Base-by-base conservation (phyloP, 2,113 vertebrate genomes). In the Helogale parvula region DNA sequence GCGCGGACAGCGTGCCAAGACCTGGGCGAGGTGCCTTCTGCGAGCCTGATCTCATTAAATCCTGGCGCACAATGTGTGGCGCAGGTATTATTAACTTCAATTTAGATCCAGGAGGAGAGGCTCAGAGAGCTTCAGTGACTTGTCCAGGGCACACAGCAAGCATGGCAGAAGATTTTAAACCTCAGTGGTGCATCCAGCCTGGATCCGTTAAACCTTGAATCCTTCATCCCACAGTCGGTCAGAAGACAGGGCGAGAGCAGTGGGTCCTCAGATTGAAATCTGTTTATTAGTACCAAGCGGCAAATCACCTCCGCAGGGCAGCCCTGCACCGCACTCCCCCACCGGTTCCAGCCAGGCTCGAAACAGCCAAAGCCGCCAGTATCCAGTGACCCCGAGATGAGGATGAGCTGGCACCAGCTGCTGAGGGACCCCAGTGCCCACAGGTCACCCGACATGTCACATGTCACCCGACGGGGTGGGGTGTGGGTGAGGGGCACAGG, bases 401-500 rank as follows among this genome's bases (percentile, higher is more conserved):
- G 71, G 85, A 38, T 1, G 17, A 23, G 41, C 47, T 68, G 90
- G 50, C n/a, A 25, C 74, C 74, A 89, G 95, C 90, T 95, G 96
- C 21, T 0, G 0, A 16, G 9, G 50, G 65, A 60, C 83, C 45
- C 45, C 72, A 7, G 21, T 6, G 35, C 74, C 77, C 50, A 60
- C 82, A 72, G 88, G 25, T 0, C 1, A 47, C 10, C 1, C 63
- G 3, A 50, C 50, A 50, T 50, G 50, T 50, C 50, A 50, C 23
- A 38, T 1, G 71, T 27, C 31, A 16, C 66, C 15, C 29, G 0
- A 0, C 4, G n/a, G 63, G 27, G 23, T 47, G 45, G 5, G 57
- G 52, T 15, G 14, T 2, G 0, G 54, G n/a, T 0, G 1, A 66
- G 38, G 35, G 10, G 45, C 12, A 0, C 13, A 8, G 66, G 14